A percentile compares a stretch with the other conserved stretches of the same genome.
Evolutionary conservation across 2,888 invertebrate species (phyloP).

Genomic region (Caenorhabditis japonica): DNA sequence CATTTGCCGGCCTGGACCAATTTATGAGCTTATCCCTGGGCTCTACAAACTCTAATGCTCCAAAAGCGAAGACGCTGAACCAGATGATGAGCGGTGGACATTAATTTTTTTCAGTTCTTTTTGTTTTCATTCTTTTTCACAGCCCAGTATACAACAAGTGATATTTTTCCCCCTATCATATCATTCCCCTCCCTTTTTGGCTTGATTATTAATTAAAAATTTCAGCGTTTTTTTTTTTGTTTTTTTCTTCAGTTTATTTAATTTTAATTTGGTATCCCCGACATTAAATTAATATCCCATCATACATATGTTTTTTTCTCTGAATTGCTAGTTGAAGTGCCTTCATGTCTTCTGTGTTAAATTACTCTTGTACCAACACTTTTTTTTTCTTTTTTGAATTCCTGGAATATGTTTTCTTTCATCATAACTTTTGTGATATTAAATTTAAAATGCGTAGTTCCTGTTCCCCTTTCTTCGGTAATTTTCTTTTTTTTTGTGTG

Average conservation of each 20-base stretch:
- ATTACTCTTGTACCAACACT: background rate
- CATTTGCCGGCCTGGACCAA: conserved; percentile 43
- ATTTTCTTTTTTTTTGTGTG: too few species aligned
- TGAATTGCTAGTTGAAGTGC: conserved; percentile 3
- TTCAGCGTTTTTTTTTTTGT: too few species aligned
- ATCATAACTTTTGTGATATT: background rate
- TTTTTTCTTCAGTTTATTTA: too few species aligned
- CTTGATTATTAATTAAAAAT: too few species aligned
- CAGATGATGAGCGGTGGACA: conserved; percentile 35
- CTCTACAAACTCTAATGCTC: conserved; percentile 17
- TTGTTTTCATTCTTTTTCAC: too few species aligned
- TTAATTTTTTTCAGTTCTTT: background rate
- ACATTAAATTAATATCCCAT: background rate
- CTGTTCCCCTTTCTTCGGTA: too few species aligned
- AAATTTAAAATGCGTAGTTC: background rate
- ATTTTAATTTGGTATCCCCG: too few species aligned
- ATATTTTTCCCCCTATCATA: background rate
- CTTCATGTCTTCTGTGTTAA: background rate
- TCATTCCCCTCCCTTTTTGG: background rate
- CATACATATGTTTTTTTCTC: too few species aligned
- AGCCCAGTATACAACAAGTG: too few species aligned
- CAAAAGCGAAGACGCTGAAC: conserved; percentile 52
- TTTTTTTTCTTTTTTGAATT: background rate
- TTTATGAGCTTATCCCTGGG: conserved; percentile 44
- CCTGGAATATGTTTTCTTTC: background rate